Conservation (phyloP, 2,113 vertebrate genomes). For the Pycnonotus jocosus region DNA sequence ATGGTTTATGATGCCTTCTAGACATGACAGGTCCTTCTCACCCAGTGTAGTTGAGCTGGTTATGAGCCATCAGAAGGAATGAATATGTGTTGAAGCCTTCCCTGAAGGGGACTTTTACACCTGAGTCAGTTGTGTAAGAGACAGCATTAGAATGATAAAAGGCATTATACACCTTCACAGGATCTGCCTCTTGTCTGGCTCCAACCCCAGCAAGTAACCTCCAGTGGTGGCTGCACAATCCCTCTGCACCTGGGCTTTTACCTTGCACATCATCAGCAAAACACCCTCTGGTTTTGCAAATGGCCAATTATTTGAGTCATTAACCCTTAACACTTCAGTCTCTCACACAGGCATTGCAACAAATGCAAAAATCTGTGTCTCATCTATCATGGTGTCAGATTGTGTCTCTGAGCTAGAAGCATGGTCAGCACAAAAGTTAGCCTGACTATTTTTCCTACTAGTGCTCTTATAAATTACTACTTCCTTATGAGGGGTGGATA, state of each 20-base stretch:
- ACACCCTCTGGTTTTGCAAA: neutral
- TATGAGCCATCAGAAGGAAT: neutral
- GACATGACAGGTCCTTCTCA: neutral
- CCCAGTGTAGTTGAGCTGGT: fast-evolving
- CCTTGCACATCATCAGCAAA: neutral
- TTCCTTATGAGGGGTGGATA: neutral
- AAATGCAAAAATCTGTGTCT: neutral
- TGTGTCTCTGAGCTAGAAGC: neutral
- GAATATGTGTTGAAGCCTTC: neutral
- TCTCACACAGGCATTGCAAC: neutral
- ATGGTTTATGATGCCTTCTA: neutral
- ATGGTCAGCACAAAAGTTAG: neutral
- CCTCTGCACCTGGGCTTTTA: neutral
- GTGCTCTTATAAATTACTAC: neutral
- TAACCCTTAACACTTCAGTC: neutral
- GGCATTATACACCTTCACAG: neutral
- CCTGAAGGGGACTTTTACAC: neutral
- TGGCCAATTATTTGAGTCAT: neutral
- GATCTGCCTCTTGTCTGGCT: neutral
- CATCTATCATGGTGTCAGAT: neutral
- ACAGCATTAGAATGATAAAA: neutral
- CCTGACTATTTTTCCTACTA: neutral
- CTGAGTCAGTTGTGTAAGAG: neutral
- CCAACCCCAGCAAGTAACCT: neutral
- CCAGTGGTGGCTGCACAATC: neutral